These are phyloP conservation scores for Ochropleura leucogaster DNA, from an alignment of 2,888 invertebrate genomes.

Conservation along the genomic window DNA sequence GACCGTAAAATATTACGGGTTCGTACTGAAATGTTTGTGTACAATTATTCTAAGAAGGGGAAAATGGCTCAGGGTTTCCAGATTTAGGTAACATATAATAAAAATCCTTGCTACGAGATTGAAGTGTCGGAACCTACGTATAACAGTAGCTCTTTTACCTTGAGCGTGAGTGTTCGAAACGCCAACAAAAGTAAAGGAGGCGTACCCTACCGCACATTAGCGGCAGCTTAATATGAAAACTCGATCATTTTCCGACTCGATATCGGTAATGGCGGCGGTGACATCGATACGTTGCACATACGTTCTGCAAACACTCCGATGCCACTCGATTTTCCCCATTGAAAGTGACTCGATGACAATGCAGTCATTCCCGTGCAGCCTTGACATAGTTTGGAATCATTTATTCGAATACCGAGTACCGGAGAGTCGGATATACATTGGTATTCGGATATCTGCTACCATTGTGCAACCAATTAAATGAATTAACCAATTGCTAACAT, in stretches of 20 bases:
- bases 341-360: constrained; percentile 21
- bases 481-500: background rate
- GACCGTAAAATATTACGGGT: constrained; percentile 73
- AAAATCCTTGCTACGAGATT: constrained; percentile 33
- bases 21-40: constrained; percentile 21
- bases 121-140: constrained; percentile 18
- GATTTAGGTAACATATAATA: constrained; percentile 19
- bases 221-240: constrained; percentile 33
- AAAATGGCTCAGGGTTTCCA: constrained; percentile 16
- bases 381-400: constrained; percentile 46
- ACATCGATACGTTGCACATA: constrained; percentile 49
- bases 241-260: constrained; percentile 21
- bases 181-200: constrained; percentile 25
- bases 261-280: constrained; percentile 14
- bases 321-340: constrained; percentile 35
- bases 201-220: constrained; percentile 25
- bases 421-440: background rate
- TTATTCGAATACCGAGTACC: constrained; percentile 30
- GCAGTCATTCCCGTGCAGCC: constrained; percentile 31
- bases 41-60: constrained; percentile 21
- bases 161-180: constrained; percentile 32
- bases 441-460: background rate
- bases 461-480: background rate
- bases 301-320: constrained; percentile 27
- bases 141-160: constrained; percentile 26